Conservation (phyloP, 1,140 invertebrate genomes). For the Onthophagus taurus region DNA sequence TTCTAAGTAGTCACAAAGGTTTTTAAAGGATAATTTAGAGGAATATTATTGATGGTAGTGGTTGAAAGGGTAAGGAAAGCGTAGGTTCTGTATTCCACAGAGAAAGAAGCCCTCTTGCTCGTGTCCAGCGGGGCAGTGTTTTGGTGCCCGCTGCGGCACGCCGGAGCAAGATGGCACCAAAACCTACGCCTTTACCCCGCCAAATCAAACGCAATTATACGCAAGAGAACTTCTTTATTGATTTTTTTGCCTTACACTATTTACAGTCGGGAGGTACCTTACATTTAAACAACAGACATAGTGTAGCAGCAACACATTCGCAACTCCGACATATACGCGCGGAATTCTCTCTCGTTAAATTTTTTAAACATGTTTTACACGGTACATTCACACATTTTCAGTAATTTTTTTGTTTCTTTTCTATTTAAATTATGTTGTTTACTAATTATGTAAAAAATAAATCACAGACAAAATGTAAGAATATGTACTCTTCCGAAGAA, state of each 20-base stretch:
- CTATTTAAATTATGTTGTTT: too few relatives aligned
- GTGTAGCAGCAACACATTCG: too few relatives aligned
- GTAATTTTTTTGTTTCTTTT: background rate
- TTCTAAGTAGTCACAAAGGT: background rate
- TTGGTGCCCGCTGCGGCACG: conserved; percentile 53
- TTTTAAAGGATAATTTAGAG: too few relatives aligned
- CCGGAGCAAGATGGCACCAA: conserved; percentile 39
- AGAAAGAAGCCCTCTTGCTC: conserved; percentile 39
- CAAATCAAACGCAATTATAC: conserved; percentile 24
- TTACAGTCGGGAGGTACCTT: conserved; percentile 12
- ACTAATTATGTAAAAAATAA: conserved; percentile 11
- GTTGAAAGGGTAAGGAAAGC: conserved; percentile 16
- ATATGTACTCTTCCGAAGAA: conserved; percentile 11
- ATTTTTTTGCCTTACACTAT: conserved; percentile 12
- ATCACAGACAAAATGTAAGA: conserved; percentile 14
- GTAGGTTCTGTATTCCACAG: conserved; percentile 19
- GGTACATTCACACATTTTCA: background rate
- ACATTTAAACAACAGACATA: conserved; percentile 5
- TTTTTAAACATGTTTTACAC: too few relatives aligned
- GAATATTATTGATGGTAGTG: too few relatives aligned
- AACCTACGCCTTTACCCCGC: conserved; percentile 37
- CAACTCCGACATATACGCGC: too few relatives aligned
- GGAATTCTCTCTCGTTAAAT: too few relatives aligned
- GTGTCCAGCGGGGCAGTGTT: conserved; percentile 50
- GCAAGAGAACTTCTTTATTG: conserved; percentile 41